Evolutionary conservation across 2,888 invertebrate genomes (phyloP).

Genomic region (Leptarthrus brevirostris): DNA sequence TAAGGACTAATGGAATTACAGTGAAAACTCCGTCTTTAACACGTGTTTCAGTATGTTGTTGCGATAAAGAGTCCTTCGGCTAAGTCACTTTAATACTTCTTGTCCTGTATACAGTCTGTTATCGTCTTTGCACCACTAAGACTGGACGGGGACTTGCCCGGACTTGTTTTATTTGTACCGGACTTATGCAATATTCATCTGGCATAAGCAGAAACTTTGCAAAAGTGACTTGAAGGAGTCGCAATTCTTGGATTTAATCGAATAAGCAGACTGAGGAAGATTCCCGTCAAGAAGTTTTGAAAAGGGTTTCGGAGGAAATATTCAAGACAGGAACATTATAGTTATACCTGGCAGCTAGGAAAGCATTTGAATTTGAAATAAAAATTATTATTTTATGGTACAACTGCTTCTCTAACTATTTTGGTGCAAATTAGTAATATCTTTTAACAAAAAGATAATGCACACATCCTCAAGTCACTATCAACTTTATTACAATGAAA

Average conservation of each 20-base stretch:
- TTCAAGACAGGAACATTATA: not conserved
- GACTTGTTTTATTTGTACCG: not conserved
- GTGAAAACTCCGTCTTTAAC: constrained; percentile 36
- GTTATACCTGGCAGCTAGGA: too few relatives aligned
- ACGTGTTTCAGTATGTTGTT: constrained; percentile 16
- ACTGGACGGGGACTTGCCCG: constrained; percentile 16
- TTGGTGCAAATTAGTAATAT: too few relatives aligned
- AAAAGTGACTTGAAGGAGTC: constrained; percentile 3
- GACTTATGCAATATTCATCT: constrained; percentile 8
- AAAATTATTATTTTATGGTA: too few relatives aligned
- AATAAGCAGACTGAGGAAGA: not conserved
- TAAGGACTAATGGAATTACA: constrained; percentile 48
- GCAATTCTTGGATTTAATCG: constrained; percentile 23
- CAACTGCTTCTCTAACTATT: too few relatives aligned
- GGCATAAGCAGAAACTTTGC: constrained; percentile 8
- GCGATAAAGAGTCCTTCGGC: constrained; percentile 41
- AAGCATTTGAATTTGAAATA: too few relatives aligned
- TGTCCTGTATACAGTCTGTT: constrained; percentile 36
- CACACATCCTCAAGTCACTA: too few relatives aligned
- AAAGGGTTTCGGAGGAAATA: not conserved
- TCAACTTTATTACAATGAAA: too few relatives aligned
- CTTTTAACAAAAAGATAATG: too few relatives aligned
- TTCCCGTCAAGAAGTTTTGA: constrained; percentile 3
- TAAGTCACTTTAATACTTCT: constrained; percentile 47
- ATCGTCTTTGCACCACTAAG: constrained; percentile 23